phyloP scores from a whole-genome alignment of 2,888 invertebrate genomes.

The Maniola hyperantus region DNA sequence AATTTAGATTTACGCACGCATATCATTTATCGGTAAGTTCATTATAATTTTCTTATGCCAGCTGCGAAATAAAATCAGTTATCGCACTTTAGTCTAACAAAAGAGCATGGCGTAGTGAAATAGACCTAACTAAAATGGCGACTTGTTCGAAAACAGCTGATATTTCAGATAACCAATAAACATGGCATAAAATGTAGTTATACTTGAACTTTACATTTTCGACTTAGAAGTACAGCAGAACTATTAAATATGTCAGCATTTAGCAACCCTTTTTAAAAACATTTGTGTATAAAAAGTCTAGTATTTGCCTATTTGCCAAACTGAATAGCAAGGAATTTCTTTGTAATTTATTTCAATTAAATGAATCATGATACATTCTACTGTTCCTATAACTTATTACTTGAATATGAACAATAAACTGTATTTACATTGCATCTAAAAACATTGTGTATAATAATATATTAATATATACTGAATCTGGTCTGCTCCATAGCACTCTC shows the following conservation, averaged over 20 bases:
- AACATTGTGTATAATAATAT: too few relatives aligned
- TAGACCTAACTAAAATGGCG: conserved; percentile 6
- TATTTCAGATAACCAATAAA: neutral
- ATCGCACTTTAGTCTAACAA: neutral
- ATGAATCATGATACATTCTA: neutral
- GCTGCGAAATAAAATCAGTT: neutral
- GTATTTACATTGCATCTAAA: too few relatives aligned
- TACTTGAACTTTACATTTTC: too few relatives aligned
- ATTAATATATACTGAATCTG: too few relatives aligned
- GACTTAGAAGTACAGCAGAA: too few relatives aligned
- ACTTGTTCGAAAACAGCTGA: neutral
- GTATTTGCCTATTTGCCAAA: too few relatives aligned
- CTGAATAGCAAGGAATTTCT: neutral
- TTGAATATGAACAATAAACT: neutral
- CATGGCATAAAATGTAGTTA: too few relatives aligned
- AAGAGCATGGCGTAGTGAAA: conserved; percentile 2
- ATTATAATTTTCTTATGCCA: neutral
- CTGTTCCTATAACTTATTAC: neutral
- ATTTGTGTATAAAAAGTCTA: too few relatives aligned
- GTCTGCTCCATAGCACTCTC: too few relatives aligned
- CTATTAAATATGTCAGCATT: too few relatives aligned
- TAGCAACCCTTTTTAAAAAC: too few relatives aligned
- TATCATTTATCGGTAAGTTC: neutral
- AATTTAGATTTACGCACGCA: neutral
- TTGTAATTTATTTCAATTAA: too few relatives aligned